These are phyloP conservation scores for Tenrec ecaudatus DNA, from an alignment of 2,113 vertebrate genomes.

Conservation along the genomic window DNA sequence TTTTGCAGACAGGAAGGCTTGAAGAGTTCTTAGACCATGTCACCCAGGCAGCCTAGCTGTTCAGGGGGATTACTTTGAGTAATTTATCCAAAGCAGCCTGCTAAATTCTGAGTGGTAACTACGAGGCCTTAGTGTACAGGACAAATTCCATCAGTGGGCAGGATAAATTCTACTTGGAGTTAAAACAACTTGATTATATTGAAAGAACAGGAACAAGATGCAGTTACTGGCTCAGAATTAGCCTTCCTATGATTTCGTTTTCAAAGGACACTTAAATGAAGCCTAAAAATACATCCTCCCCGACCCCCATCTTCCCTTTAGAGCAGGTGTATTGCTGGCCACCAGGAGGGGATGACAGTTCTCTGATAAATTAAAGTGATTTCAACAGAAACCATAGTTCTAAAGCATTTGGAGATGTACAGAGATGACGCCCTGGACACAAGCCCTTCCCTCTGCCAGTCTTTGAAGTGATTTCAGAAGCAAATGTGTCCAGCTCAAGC, in stretches of 20 bases:
- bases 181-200: conserved; percentile 79
- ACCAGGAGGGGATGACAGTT: conserved; percentile 46
- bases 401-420: conserved; percentile 4
- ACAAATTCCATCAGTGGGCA: conserved; percentile 78
- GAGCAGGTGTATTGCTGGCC: conserved; percentile 76
- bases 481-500: neutral
- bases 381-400: conserved; percentile 52
- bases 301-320: neutral
- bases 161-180: conserved; percentile 80
- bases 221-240: conserved; percentile 70
- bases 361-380: conserved; percentile 60
- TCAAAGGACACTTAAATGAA: conserved; percentile 55
- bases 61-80: conserved; percentile 86
- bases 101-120: conserved; percentile 85
- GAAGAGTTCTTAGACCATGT: conserved; percentile 85
- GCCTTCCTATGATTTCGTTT: conserved; percentile 65
- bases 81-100: conserved; percentile 86
- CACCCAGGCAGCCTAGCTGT: conserved; percentile 84
- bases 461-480: conserved; percentile 19
- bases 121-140: conserved; percentile 78
- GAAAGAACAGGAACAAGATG: conserved; percentile 68
- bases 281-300: conserved; percentile 26
- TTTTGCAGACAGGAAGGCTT: conserved; percentile 84
- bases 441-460: neutral
- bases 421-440: neutral